These are phyloP conservation scores for Lasioglossum vierecki DNA, from an alignment of 2,888 invertebrate genomes.

Conservation along the genomic window DNA sequence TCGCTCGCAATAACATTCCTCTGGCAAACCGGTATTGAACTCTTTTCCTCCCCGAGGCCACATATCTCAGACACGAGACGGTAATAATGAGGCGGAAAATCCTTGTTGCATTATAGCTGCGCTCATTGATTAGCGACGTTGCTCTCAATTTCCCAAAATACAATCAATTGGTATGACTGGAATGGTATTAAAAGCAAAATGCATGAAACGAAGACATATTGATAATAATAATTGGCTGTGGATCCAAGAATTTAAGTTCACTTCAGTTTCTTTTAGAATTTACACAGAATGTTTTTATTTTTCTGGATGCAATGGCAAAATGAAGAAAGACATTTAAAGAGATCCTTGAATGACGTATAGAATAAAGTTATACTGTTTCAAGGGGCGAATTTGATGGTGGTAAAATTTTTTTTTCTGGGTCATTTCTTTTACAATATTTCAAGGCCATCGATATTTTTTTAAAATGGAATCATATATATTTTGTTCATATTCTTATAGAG, in stretches of 20 bases:
- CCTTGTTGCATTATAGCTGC: constrained; percentile 21
- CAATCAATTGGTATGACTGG: background rate
- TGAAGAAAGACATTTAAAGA: background rate
- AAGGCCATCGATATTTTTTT: too few relatives aligned
- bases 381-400: too few relatives aligned
- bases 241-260: background rate
- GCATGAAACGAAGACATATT: background rate
- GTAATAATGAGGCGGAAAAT: constrained; percentile 43
- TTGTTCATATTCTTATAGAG: too few relatives aligned
- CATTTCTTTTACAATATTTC: too few relatives aligned
- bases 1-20: constrained; percentile 45
- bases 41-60: constrained; percentile 34
- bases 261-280: too few relatives aligned
- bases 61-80: constrained; percentile 43
- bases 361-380: too few relatives aligned
- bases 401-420: too few relatives aligned
- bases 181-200: background rate
- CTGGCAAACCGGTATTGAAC: constrained; percentile 38
- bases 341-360: background rate
- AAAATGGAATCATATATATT: too few relatives aligned
- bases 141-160: background rate
- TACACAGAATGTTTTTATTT: too few relatives aligned
- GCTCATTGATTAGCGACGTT: constrained; percentile 24
- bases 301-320: background rate
- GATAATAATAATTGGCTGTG: background rate